phyloP scores from a whole-genome alignment of 1,140 invertebrate species.

The Drosophila pseudoobscura region DNA sequence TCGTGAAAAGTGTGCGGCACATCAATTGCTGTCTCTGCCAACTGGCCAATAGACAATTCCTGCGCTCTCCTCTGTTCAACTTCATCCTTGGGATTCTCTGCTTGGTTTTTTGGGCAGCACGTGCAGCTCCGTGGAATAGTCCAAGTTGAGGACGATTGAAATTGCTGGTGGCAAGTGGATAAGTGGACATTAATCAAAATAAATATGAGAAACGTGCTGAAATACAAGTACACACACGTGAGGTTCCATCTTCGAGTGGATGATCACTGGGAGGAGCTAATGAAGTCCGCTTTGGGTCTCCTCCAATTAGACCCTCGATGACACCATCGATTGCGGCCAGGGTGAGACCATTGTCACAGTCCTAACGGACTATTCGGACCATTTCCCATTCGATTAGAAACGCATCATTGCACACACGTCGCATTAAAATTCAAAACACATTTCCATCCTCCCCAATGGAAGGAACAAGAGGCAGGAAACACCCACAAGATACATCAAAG shows the following conservation, averaged over 20 bases:
- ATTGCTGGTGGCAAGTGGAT: slow-evolving; percentile 79
- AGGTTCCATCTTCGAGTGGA: slow-evolving; percentile 7
- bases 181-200: slow-evolving; percentile 81
- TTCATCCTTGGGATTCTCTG: background rate
- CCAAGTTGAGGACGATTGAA: slow-evolving; percentile 68
- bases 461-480: slow-evolving; percentile 5
- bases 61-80: background rate
- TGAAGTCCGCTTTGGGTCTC: slow-evolving; percentile 10
- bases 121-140: slow-evolving; percentile 8
- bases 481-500: slow-evolving; percentile 69
- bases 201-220: slow-evolving; percentile 79
- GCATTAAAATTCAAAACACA: slow-evolving; percentile 75
- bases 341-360: background rate
- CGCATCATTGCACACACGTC: slow-evolving; percentile 19
- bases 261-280: slow-evolving; percentile 9
- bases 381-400: slow-evolving; percentile 16
- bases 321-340: background rate
- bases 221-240: slow-evolving; percentile 60
- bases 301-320: slow-evolving; percentile 22
- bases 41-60: slow-evolving; percentile 73
- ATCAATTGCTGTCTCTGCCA: slow-evolving; percentile 73
- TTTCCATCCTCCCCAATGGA: slow-evolving; percentile 1
- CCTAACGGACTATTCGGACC: background rate
- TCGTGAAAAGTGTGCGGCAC: slow-evolving; percentile 69
- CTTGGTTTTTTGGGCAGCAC: slow-evolving; percentile 28